Base-by-base conservation (phyloP, 1,140 invertebrate species). In the Pachyrhynchus sulphureomaculatus region DNA sequence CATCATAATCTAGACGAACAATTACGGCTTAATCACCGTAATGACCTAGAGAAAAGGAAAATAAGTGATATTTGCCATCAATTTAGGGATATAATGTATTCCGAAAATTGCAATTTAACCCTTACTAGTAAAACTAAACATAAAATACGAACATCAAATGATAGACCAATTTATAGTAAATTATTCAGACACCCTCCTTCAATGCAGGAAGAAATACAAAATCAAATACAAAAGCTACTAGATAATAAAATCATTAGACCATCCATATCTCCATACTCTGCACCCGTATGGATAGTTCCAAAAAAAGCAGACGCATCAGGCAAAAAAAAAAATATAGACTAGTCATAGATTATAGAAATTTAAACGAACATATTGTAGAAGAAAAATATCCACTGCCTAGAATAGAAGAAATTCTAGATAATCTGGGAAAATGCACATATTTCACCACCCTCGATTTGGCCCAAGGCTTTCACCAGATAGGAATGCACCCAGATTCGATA, bases 341-440 rank as follows among this genome's bases (percentile, higher is more conserved):
- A 6, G 74, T 78, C 9, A 65, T 78, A 6, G 78, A 78, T 60
- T 80, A 75, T 59, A 42, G 77, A 39, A 74, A 75, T 59, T 39
- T 79, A 24, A 80, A 80, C 64, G 68, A 76, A 34, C 29, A 77
- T 18, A 58, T 73, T 5, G 66, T 78, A n/a, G 69, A 69, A 4
- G 81, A 84, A 64, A 69, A 62, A 29, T 85, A 78, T 67, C 82
- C 84, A 0, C 55, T 85, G 4, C 82, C 82, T 12, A 62, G 77
- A 10, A 82, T 84, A 12, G 70, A 75, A 4, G 78, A 82, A n/a
- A 77, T 76, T 23, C 49, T 79, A 51, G 76, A 83, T 62, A 71
- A 74, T 24, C 48, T 84, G 13, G 75, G 74, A 2, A 75, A 75
- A 15, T 68, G 72, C 34, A 73, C 69, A 44, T 80, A 76, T 62